phyloP scores from a whole-genome alignment of 2,888 invertebrate species.

The Himalopsyche anomala region DNA sequence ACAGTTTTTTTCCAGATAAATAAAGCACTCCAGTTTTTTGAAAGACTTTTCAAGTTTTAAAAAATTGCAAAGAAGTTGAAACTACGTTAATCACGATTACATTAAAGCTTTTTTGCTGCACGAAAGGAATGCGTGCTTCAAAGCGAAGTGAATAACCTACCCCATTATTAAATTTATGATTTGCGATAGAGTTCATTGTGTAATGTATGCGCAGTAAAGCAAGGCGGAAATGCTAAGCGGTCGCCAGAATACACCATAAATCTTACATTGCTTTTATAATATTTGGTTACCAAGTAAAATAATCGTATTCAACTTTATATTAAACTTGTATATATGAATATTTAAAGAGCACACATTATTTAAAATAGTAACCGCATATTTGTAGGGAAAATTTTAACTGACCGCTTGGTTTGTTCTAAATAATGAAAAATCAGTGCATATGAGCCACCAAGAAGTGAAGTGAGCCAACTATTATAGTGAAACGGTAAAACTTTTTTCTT shows the following conservation, averaged over 20 bases:
- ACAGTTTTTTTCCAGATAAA: background rate
- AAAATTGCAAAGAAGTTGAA: background rate
- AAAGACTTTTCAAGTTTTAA: background rate
- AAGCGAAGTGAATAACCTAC: slow-evolving; percentile 1
- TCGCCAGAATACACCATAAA: slow-evolving; percentile 35
- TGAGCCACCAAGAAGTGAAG: no score
- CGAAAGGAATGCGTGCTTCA: slow-evolving; percentile 16
- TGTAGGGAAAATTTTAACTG: no score
- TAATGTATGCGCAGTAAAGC: background rate
- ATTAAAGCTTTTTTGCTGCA: slow-evolving; percentile 13
- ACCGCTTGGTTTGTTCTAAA: no score
- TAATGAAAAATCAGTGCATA: no score
- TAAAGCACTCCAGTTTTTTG: background rate
- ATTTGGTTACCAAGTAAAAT: background rate
- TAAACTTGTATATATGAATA: background rate
- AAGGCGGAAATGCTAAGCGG: slow-evolving; percentile 28
- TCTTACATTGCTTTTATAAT: background rate
- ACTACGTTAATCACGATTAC: slow-evolving; percentile 22
- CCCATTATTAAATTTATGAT: slow-evolving; percentile 47
- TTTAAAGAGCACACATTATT: no score
- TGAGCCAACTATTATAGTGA: no score
- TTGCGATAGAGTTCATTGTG: slow-evolving; percentile 44
- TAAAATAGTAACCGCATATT: no score
- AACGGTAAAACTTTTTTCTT: no score
- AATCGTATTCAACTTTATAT: background rate